Percentiles rank a stretch among this genome's conserved stretches.
phyloP scores from a whole-genome alignment of 2,113 vertebrate species.

The Thomomys bottae region DNA sequence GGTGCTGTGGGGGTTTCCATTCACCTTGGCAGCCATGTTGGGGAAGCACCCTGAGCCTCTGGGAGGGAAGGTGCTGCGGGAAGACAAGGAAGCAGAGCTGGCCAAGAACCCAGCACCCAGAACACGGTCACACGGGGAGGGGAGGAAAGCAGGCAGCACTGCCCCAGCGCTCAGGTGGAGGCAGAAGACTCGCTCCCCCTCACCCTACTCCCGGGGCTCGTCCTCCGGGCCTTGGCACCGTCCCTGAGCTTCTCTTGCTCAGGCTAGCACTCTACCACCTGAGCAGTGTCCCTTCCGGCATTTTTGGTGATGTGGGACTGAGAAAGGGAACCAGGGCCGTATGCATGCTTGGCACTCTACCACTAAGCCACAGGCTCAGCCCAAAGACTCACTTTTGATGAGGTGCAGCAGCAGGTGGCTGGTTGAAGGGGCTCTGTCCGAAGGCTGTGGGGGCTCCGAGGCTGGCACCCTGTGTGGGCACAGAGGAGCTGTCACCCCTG shows the following conservation, averaged over 20 bases:
- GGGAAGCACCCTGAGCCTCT: slow-evolving; percentile 77
- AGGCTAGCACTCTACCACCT: too few relatives aligned
- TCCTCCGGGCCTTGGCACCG: too few relatives aligned
- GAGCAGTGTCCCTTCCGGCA: too few relatives aligned
- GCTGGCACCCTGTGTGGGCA: slow-evolving; percentile 89
- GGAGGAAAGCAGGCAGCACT: fast-evolving
- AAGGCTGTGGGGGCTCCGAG: slow-evolving; percentile 93
- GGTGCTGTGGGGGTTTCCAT: slow-evolving; percentile 76
- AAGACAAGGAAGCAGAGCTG: too few relatives aligned
- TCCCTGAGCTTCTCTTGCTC: too few relatives aligned
- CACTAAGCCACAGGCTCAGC: too few relatives aligned
- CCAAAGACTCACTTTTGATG: slow-evolving; percentile 96
- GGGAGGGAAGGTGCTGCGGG: slow-evolving; percentile 66
- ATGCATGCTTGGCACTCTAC: too few relatives aligned
- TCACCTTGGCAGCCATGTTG: slow-evolving; percentile 78
- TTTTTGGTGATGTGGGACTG: too few relatives aligned
- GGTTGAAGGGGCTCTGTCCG: slow-evolving; percentile 94
- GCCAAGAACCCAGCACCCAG: neutral
- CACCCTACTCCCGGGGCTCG: too few relatives aligned
- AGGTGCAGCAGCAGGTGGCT: slow-evolving; percentile 92
- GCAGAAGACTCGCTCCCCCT: slow-evolving; percentile 89
- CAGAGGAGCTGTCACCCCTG: slow-evolving; percentile 44
- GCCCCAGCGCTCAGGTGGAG: fast-evolving
- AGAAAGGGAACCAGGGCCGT: too few relatives aligned
- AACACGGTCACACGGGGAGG: too few relatives aligned